Conservation (phyloP, 2,888 invertebrate genomes). For the Horisme vitalbata region DNA sequence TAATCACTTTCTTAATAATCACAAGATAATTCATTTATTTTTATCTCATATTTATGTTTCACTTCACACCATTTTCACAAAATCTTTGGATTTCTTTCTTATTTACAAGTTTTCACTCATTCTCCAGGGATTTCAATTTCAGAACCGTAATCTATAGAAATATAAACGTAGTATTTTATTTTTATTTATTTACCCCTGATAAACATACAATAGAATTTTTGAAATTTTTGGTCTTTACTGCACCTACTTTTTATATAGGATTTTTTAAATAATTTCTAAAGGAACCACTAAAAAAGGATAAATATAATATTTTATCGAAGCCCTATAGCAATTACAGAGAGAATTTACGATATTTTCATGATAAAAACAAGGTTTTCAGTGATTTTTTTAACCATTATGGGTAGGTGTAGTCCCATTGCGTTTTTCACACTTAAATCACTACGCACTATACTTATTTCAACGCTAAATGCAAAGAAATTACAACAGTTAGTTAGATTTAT, state of each 20-base stretch:
- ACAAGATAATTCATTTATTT: conserved; percentile 37
- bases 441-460: conserved; percentile 30
- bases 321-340: neutral
- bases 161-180: no score
- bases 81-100: conserved; percentile 3
- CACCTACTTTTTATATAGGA: no score
- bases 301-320: neutral
- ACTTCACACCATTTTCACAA: neutral
- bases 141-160: no score
- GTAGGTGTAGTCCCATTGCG: conserved; percentile 32
- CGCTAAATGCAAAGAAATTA: conserved; percentile 12
- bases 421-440: conserved; percentile 25
- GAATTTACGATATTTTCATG: neutral
- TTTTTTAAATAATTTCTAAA: no score
- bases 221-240: no score
- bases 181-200: neutral
- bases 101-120: conserved; percentile 1
- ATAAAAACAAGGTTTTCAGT: neutral
- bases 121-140: neutral
- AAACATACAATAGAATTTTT: neutral
- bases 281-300: conserved; percentile 11
- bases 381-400: conserved; percentile 32
- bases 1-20: conserved; percentile 35
- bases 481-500: conserved; percentile 46
- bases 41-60: conserved; percentile 17